Evolutionary conservation across 2,888 invertebrate genomes (phyloP).

Genomic region (Tubulanus polymorphus): DNA sequence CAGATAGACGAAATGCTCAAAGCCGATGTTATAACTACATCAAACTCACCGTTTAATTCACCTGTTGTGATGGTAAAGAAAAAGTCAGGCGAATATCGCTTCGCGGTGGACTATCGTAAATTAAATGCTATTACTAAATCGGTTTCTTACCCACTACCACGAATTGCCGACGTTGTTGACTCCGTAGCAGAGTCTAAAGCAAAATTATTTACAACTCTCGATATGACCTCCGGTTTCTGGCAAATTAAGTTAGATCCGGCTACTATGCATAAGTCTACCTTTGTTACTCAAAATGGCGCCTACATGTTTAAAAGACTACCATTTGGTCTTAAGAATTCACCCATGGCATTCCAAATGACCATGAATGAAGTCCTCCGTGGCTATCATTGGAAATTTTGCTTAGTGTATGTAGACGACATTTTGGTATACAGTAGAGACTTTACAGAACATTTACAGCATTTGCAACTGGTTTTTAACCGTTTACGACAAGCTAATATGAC

Average conservation of each 20-base stretch:
- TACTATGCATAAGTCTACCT: constrained; percentile 21
- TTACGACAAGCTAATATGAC: constrained; percentile 17
- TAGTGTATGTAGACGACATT: constrained; percentile 26
- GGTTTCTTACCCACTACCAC: constrained; percentile 16
- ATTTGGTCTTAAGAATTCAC: constrained; percentile 23
- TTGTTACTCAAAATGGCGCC: constrained; percentile 18
- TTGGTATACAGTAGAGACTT: constrained; percentile 18
- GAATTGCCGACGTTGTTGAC: constrained; percentile 18
- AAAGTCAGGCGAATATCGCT: constrained; percentile 17
- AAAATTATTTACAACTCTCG: constrained; percentile 13
- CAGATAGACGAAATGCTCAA: constrained; percentile 19
- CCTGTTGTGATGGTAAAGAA: constrained; percentile 21
- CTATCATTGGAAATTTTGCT: constrained; percentile 21
- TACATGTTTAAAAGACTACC: constrained; percentile 20
- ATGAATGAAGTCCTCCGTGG: constrained; percentile 17
- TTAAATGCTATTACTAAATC: constrained; percentile 19
- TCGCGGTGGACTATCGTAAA: constrained; percentile 20
- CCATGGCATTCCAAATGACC: constrained; percentile 19
- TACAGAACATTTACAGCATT: constrained; percentile 19
- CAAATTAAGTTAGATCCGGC: constrained; percentile 14
- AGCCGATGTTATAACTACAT: constrained; percentile 19
- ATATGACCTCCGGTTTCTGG: constrained; percentile 17
- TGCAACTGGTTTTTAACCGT: constrained; percentile 18
- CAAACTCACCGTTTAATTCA: constrained; percentile 17
- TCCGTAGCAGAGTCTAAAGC: constrained; percentile 15